A percentile compares a stretch with the other conserved stretches of the same genome.
Evolutionary conservation across 92 coral and sea anemone genomes (phyloP).

Genomic region (Pocillopora grandis): DNA sequence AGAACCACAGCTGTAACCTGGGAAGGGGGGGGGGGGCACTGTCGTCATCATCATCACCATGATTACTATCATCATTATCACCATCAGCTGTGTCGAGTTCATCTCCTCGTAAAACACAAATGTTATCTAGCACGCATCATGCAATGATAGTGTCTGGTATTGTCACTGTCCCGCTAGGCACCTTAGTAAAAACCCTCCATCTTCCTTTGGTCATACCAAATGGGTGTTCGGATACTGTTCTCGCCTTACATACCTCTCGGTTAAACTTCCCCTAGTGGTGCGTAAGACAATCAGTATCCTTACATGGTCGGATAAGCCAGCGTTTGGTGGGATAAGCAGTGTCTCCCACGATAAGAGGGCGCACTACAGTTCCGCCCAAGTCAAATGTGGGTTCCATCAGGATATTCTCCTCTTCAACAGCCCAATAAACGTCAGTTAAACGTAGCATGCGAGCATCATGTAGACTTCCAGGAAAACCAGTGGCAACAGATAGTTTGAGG

Average conservation of each 20-base stretch:
- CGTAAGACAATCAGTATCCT: conserved; percentile 49
- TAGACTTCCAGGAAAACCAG: background rate
- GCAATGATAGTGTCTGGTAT: conserved; percentile 66
- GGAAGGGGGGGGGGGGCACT: conserved; percentile 14
- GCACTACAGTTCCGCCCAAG: conserved; percentile 32
- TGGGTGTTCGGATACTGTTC: conserved; percentile 18
- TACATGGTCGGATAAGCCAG: conserved; percentile 51
- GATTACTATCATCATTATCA: conserved; percentile 12
- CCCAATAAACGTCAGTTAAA: conserved; percentile 17
- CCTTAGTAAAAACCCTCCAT: conserved; percentile 16
- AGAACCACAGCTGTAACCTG: conserved; percentile 45
- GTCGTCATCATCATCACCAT: conserved; percentile 4
- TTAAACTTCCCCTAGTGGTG: conserved; percentile 43
- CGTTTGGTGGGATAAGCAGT: conserved; percentile 54
- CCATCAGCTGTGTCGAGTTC: background rate
- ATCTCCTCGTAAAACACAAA: conserved; percentile 55
- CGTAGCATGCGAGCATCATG: conserved; percentile 25
- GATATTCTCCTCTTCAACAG: conserved; percentile 32
- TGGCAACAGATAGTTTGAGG: conserved; percentile 45
- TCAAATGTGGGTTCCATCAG: conserved; percentile 31
- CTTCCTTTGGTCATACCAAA: conserved; percentile 33
- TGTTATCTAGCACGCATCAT: conserved; percentile 69
- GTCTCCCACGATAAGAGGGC: conserved; percentile 35
- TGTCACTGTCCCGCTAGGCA: conserved; percentile 13
- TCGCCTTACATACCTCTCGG: conserved; percentile 55